Conservation (phyloP, 1,140 invertebrate species). For the Calliopsis andreniformis region DNA sequence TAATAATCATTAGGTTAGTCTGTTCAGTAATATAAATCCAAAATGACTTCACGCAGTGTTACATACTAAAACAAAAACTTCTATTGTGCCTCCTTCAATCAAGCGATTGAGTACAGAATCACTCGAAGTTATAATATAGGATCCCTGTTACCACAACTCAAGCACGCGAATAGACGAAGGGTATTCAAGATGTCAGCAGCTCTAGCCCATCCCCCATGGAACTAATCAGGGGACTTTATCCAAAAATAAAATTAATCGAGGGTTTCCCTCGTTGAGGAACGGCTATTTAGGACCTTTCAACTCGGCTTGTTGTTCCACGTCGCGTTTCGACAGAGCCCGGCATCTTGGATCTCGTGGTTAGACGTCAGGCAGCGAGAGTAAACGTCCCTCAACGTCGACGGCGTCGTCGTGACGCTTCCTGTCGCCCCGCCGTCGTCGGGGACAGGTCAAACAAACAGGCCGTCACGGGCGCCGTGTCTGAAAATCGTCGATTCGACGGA, state of each 20-base stretch:
- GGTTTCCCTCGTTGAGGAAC: constrained; percentile 35
- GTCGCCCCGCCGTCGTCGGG: constrained; percentile 59
- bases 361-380: constrained; percentile 63
- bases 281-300: constrained; percentile 37
- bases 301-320: constrained; percentile 49
- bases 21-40: too few relatives aligned
- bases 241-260: constrained; percentile 35
- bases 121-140: too few relatives aligned
- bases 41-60: too few relatives aligned
- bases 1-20: too few relatives aligned
- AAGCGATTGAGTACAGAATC: too few relatives aligned
- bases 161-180: too few relatives aligned
- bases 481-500: constrained; percentile 10
- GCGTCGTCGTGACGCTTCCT: constrained; percentile 68
- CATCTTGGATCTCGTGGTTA: constrained; percentile 64
- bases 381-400: constrained; percentile 67
- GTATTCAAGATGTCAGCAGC: too few relatives aligned
- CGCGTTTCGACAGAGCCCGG: background rate
- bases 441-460: constrained; percentile 78
- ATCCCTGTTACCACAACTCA: too few relatives aligned
- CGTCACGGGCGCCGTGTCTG: constrained; percentile 55
- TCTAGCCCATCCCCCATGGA: background rate
- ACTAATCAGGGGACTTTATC: background rate
- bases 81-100: too few relatives aligned
- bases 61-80: too few relatives aligned